Percentiles rank a stretch among this genome's conserved stretches.
These are phyloP conservation scores for Varanus salvator DNA, from an alignment of 2,113 vertebrate species.

Conservation along the genomic window DNA sequence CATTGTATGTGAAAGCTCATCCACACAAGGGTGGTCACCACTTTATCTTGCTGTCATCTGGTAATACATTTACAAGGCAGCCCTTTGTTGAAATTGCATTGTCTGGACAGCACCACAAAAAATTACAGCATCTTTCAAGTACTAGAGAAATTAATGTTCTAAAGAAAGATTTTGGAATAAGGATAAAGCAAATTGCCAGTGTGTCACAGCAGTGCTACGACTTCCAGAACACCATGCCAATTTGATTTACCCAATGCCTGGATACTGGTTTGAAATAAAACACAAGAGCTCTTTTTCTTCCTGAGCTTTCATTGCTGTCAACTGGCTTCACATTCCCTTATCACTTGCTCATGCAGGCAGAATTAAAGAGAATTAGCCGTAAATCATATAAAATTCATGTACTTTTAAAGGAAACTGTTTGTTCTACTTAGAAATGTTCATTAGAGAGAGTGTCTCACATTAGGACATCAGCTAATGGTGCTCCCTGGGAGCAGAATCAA, in stretches of 20 bases:
- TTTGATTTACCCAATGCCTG: background rate
- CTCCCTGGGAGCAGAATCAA: constrained; percentile 78
- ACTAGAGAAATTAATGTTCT: background rate
- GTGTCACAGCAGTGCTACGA: background rate
- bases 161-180: background rate
- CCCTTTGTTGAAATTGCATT: background rate
- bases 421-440: constrained; percentile 67
- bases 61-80: background rate
- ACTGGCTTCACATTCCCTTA: constrained; percentile 73
- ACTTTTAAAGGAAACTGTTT: constrained; percentile 79
- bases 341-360: constrained; percentile 78
- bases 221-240: constrained; percentile 9
- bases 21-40: background rate
- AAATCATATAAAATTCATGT: constrained; percentile 83
- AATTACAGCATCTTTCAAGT: background rate
- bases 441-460: constrained; percentile 69
- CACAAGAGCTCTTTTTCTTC: constrained; percentile 55
- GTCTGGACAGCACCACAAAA: background rate
- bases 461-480: constrained; percentile 77
- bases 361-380: constrained; percentile 80
- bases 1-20: background rate
- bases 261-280: constrained; percentile 54
- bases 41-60: background rate
- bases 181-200: background rate
- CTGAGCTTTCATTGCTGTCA: constrained; percentile 65